Percentiles rank a stretch among this genome's conserved stretches.
phyloP scores from a whole-genome alignment of 2,113 vertebrate species.

The Cyanistes caeruleus region DNA sequence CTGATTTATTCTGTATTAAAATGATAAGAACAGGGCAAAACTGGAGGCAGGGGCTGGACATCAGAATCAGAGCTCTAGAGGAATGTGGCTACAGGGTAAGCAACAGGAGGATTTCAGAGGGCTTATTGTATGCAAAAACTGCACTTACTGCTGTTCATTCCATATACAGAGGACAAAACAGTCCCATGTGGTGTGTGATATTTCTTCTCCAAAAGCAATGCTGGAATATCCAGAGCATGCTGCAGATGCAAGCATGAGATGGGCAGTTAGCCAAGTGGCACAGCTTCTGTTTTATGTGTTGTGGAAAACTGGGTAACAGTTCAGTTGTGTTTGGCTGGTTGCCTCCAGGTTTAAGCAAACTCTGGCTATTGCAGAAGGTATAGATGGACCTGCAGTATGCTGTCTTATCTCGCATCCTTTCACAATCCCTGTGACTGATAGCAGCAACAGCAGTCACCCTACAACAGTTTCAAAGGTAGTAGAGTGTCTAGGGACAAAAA shows the following conservation, averaged over 20 bases:
- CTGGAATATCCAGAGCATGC: not conserved
- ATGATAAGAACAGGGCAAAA: not conserved
- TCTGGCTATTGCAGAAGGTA: not conserved
- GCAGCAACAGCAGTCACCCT: not conserved
- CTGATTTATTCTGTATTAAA: not conserved
- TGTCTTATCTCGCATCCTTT: not conserved
- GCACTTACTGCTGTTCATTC: not conserved
- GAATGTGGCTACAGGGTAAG: not conserved
- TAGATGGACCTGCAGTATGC: not conserved
- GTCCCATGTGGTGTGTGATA: not conserved
- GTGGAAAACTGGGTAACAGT: not conserved
- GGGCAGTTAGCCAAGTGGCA: not conserved
- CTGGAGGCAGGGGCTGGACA: not conserved
- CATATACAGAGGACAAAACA: not conserved
- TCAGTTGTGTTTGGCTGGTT: not conserved
- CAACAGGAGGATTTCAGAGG: not conserved
- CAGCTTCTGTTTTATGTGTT: not conserved
- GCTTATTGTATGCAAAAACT: not conserved
- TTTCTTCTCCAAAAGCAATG: not conserved
- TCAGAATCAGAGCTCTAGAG: not conserved
- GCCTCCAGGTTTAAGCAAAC: not conserved
- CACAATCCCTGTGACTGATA: not conserved
- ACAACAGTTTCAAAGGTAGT: not conserved
- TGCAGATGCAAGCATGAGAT: not conserved
- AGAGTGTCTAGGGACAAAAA: not conserved